Base-by-base conservation (phyloP, 2,888 invertebrate genomes). In the Cosmopolites sordidus region DNA sequence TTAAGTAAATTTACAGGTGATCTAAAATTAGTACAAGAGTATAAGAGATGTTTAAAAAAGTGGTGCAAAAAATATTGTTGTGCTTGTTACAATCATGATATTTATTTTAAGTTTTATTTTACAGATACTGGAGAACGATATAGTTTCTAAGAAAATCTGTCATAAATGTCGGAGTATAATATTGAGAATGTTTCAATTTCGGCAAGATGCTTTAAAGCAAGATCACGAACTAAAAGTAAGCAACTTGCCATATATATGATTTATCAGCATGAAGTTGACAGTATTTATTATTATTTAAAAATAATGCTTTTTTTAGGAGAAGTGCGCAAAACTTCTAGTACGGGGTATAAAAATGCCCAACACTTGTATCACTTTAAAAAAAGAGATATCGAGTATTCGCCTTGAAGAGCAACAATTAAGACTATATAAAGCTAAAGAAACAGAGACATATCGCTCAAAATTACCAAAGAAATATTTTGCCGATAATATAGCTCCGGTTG, bases 91-190 rank as follows among this genome's bases (percentile, higher is more conserved):
- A n/a, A n/a, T n/a, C n/a, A n/a, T n/a, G n/a, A n/a, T n/a, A n/a
- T n/a, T n/a, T n/a, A n/a, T n/a, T n/a, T n/a, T n/a, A n/a, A n/a
- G 14, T 39, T 50, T 11, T 55, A 56, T 58, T 39, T 62, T 63
- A 5, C 58, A 69, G 69, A 66, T 69, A 14, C 29, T 22, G 2
- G 33, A 51, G 38, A 55, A 54, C 8, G 69, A 69, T 56, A 43
- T 58, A 3, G 54, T 67, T 12, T 62, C 67, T 0, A 64, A 63
- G 45, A 61, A 60, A 52, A 60, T 69, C 11, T 69, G 69, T 49
- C 41, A 45, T 39, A 65, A 62, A 40, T 70, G 70, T 39, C 61
- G 56, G 27, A 60, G 62, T 16, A 61, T 67, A 16, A 63, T 62
- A 8, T 50, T 60, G 9, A 62, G 60, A 53, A 62, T 64, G 57